Evolutionary conservation across 2,888 invertebrate genomes (phyloP).

Genomic region (Tortricodes alternella): DNA sequence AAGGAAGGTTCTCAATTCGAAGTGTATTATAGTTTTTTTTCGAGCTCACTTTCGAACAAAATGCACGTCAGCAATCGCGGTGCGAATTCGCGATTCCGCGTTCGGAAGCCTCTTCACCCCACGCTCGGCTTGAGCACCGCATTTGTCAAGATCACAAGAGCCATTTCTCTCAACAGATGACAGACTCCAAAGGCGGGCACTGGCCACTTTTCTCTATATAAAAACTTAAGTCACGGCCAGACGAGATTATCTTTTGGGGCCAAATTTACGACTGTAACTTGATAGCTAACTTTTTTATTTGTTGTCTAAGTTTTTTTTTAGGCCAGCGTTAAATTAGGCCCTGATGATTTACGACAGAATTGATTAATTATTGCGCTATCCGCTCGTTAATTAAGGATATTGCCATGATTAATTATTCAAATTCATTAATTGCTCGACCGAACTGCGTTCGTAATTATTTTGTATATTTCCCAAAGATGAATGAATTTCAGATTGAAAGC

Average conservation of each 20-base stretch:
- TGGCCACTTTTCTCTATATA: slow-evolving; percentile 32
- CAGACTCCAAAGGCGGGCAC: slow-evolving; percentile 31
- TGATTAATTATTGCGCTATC: slow-evolving; percentile 25
- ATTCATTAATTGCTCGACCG: slow-evolving; percentile 6
- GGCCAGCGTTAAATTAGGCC: slow-evolving; percentile 9
- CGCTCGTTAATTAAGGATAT: slow-evolving; percentile 17
- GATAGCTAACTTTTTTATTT: slow-evolving; percentile 15
- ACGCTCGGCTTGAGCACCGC: slow-evolving; percentile 31
- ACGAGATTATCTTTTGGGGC: slow-evolving; percentile 32
- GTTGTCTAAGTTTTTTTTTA: slow-evolving; percentile 13
- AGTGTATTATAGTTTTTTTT: too few relatives aligned
- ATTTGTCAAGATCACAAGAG: slow-evolving; percentile 49
- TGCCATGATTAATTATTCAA: slow-evolving; percentile 19
- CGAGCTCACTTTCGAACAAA: too few relatives aligned
- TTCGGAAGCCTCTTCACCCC: not conserved
- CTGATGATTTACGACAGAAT: slow-evolving; percentile 8
- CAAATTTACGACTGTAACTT: slow-evolving; percentile 29
- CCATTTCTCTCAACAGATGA: slow-evolving; percentile 42
- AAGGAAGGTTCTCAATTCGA: too few relatives aligned
- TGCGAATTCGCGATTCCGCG: not conserved
- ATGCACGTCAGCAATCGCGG: too few relatives aligned
- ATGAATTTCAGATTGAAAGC: too few relatives aligned
- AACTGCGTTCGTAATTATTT: not conserved
- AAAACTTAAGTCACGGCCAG: slow-evolving; percentile 34
- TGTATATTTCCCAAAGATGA: too few relatives aligned